Base-by-base conservation (phyloP, 92 coral and sea anemone genomes). In the Bergia sp. region DNA sequence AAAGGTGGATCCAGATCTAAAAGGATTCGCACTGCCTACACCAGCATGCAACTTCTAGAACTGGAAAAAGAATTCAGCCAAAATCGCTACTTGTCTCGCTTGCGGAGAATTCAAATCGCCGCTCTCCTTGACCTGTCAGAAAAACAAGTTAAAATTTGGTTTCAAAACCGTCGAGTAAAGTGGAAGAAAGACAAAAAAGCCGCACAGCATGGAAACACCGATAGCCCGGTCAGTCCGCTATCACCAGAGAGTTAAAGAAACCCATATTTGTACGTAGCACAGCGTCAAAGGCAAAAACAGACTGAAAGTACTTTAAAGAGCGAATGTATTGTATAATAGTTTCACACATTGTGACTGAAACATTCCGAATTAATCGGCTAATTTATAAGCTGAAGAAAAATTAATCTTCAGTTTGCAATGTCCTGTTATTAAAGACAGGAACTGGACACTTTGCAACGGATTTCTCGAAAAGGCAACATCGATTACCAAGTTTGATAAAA, bases 121-220 rank as follows among this genome's bases (percentile, higher is more conserved):
- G 99, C 99, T 2, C 89, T 97, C 69, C 92, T 97, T 21, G 98
- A 97, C 85, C 84, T 97, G 66, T 94, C 98, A 53, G 99, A 97
- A 82, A 97, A 97, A 45, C 99, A 97, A 93, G 99, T 97, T 65
- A 97, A 97, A 94, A 97, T 97, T 78, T 97, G 99, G 99, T 97
- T 97, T 88, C 99, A 97, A 80, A 97, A 97, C 91, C 97, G 99
- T 71, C 94, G 99, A 16, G 99, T 97, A 9, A 97, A 97, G 50
- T 97, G 99, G 99, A 97, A 97, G 90, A 97, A 97, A 58, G 99
- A 97, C 93, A 95, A 95, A 86, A 95, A 95, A 87, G 98, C 98
- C 3, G 98, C 98, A 11, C 98, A 95, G 69, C 98, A 95, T 65
- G 87, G 91, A 3, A 90, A 23, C 37, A 82, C 90, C 0, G 96